Conservation (phyloP, 2,113 vertebrate species). For the Oplegnathus fasciatus region DNA sequence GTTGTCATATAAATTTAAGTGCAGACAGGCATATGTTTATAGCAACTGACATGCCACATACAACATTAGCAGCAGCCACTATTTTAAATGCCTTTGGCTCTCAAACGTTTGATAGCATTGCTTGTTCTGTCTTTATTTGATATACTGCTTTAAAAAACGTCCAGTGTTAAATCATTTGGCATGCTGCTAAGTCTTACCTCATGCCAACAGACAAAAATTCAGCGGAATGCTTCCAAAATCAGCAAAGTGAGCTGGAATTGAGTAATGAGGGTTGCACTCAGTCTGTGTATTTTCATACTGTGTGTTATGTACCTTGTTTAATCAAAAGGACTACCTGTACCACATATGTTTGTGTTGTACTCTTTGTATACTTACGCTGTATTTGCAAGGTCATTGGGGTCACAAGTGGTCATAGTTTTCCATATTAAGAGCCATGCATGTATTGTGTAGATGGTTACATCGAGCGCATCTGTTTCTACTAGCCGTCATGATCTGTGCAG, state of each 20-base stretch:
- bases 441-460: constrained; percentile 40
- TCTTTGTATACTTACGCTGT: constrained; percentile 11
- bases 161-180: constrained; percentile 55
- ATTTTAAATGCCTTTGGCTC: constrained; percentile 17
- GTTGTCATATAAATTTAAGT: constrained; percentile 11
- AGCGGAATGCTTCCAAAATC: constrained; percentile 28
- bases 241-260: constrained; percentile 22
- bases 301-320: constrained; percentile 40
- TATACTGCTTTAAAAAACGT: constrained; percentile 42
- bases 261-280: constrained; percentile 14
- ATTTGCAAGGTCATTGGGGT: constrained; percentile 18
- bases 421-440: constrained; percentile 16
- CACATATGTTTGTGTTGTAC: constrained; percentile 12
- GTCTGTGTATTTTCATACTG: constrained; percentile 32
- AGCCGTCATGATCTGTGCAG: constrained; percentile 61
- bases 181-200: constrained; percentile 58
- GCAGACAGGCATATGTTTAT: constrained; percentile 21
- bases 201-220: constrained; percentile 41
- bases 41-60: constrained; percentile 13
- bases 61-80: constrained; percentile 14
- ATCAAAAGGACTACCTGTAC: constrained; percentile 23
- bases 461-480: constrained; percentile 76
- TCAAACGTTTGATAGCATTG: background rate
- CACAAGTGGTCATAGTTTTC: constrained; percentile 38
- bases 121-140: constrained; percentile 57